These are phyloP conservation scores for Mystacides longicornis DNA, from an alignment of 2,888 invertebrate species.

Conservation along the genomic window DNA sequence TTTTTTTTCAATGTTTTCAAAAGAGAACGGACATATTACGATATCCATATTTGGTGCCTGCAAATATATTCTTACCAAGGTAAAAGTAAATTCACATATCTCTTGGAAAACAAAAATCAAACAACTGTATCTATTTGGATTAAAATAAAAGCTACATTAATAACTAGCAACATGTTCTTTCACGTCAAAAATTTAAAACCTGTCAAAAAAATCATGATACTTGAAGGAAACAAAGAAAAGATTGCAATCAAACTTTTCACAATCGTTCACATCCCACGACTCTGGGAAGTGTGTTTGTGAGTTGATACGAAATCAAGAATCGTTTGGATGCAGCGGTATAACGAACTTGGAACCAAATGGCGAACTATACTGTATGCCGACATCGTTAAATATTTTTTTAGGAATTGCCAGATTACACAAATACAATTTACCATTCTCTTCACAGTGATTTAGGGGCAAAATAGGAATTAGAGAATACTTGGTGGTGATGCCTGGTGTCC, in stretches of 20 bases:
- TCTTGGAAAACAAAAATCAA: not conserved
- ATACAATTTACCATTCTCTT: slow-evolving; percentile 66
- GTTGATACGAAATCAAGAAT: slow-evolving; percentile 22
- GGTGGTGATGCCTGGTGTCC: slow-evolving; percentile 51
- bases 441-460: slow-evolving; percentile 57
- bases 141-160: not conserved
- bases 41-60: too few relatives aligned
- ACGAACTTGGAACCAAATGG: slow-evolving; percentile 57
- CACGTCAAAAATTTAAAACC: not conserved
- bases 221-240: not conserved
- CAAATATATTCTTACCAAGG: not conserved
- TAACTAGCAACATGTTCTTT: not conserved
- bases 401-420: slow-evolving; percentile 82
- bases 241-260: not conserved
- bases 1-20: too few relatives aligned
- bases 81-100: not conserved
- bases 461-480: slow-evolving; percentile 61
- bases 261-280: not conserved
- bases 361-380: slow-evolving; percentile 71
- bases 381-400: slow-evolving; percentile 63
- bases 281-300: not conserved
- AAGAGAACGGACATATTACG: too few relatives aligned
- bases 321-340: slow-evolving; percentile 38
- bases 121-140: not conserved
- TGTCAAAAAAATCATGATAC: not conserved